Evolutionary conservation across 2,113 vertebrate genomes (phyloP).

Genomic region (Ailuropoda melanoleuca): DNA sequence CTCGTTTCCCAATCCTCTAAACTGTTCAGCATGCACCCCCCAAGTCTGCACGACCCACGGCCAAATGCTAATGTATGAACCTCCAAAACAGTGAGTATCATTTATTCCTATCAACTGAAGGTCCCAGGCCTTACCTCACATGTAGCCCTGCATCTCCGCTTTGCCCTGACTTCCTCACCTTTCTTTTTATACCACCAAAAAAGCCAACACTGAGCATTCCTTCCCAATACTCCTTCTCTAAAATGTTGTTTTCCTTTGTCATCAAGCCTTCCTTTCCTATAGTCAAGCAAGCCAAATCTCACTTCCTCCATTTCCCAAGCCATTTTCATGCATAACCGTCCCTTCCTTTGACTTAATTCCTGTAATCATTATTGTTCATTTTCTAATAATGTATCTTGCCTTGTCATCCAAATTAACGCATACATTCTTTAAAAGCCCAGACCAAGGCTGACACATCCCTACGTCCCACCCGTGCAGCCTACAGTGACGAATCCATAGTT

Average conservation of each 20-base stretch:
- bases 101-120: neutral
- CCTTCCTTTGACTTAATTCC: neutral
- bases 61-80: neutral
- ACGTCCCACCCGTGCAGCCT: neutral
- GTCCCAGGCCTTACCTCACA: neutral
- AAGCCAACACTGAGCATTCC: neutral
- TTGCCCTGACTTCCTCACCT: neutral
- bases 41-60: neutral
- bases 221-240: neutral
- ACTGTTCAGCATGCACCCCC: neutral
- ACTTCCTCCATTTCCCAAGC: neutral
- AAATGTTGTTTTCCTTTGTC: neutral
- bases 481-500: fast-evolving
- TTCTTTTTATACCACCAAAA: neutral
- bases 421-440: neutral
- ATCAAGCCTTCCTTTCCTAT: neutral
- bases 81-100: neutral
- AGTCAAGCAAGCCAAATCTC: neutral
- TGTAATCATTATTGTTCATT: neutral
- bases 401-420: neutral
- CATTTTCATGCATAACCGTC: neutral
- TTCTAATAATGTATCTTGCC: neutral
- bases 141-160: neutral
- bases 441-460: neutral
- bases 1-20: neutral